Percentiles rank a stretch among this genome's conserved stretches.
Conservation (phyloP, 2,888 invertebrate genomes). For the Nemotelus pantherinus region DNA sequence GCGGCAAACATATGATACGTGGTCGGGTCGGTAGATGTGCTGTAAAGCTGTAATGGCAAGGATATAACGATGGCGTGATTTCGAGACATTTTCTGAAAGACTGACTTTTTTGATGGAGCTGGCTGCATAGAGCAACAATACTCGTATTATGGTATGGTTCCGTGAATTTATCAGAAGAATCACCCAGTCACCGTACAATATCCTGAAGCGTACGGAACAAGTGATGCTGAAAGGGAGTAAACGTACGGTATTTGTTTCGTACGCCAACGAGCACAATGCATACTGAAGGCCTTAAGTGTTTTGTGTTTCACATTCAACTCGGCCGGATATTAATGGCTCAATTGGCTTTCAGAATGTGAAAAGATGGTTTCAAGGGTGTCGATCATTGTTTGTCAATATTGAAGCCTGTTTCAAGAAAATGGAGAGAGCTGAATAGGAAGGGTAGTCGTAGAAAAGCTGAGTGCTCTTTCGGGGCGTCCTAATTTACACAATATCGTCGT, state of each 20-base stretch:
- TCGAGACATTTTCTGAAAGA: conserved; percentile 15
- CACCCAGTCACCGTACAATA: background rate
- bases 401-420: background rate
- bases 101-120: conserved; percentile 22
- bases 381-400: conserved; percentile 36
- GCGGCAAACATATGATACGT: conserved; percentile 3
- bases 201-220: background rate
- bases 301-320: conserved; percentile 24
- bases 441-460: background rate
- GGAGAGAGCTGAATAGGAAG: background rate
- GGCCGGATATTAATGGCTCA: conserved; percentile 40
- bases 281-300: conserved; percentile 9
- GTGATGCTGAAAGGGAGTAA: background rate
- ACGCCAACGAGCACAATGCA: background rate
- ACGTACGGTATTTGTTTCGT: background rate
- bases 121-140: conserved; percentile 19
- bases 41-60: background rate
- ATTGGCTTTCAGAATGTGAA: conserved; percentile 20
- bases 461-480: background rate
- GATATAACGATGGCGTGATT: conserved; percentile 1
- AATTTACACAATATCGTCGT: background rate
- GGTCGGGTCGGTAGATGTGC: background rate
- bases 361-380: conserved; percentile 18
- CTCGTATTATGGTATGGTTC: background rate
- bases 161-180: background rate